Evolutionary conservation across 37 sponge, comb jelly and placozoan species (phyloP).

Genomic region (Geodia barretti): DNA sequence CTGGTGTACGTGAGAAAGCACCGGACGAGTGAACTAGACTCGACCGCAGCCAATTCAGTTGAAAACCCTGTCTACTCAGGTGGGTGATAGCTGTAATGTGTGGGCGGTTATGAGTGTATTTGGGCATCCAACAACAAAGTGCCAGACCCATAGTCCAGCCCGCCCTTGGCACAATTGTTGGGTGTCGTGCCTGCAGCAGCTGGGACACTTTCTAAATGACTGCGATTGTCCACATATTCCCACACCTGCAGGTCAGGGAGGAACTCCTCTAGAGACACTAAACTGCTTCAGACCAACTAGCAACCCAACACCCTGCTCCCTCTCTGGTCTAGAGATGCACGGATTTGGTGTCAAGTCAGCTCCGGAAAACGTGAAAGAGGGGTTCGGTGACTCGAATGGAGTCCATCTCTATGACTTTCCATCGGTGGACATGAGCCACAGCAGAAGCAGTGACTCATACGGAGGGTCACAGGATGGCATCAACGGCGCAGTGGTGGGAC

Average conservation of each 20-base stretch:
- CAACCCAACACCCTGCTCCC: not conserved
- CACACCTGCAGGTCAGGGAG: not conserved
- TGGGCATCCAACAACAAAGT: no score
- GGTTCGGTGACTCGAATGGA: not conserved
- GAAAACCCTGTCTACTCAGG: slow-evolving; percentile 24
- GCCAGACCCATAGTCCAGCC: no score
- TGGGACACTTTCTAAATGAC: no score
- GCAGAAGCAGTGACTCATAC: not conserved
- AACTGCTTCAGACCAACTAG: not conserved
- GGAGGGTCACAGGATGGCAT: no score
- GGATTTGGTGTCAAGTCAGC: not conserved
- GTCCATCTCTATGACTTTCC: not conserved
- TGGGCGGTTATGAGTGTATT: no score
- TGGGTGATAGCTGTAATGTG: not conserved
- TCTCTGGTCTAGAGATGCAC: not conserved
- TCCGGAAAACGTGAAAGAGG: not conserved
- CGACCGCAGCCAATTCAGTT: not conserved
- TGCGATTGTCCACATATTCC: not conserved
- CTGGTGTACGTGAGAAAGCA: not conserved
- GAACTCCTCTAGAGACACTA: not conserved
- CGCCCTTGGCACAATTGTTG: not conserved
- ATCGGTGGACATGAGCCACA: not conserved
- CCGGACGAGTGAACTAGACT: not conserved
- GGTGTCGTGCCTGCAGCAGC: no score
- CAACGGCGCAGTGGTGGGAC: not conserved